Base-by-base conservation (phyloP, 1,140 invertebrate species). In the Heliconius himera region DNA sequence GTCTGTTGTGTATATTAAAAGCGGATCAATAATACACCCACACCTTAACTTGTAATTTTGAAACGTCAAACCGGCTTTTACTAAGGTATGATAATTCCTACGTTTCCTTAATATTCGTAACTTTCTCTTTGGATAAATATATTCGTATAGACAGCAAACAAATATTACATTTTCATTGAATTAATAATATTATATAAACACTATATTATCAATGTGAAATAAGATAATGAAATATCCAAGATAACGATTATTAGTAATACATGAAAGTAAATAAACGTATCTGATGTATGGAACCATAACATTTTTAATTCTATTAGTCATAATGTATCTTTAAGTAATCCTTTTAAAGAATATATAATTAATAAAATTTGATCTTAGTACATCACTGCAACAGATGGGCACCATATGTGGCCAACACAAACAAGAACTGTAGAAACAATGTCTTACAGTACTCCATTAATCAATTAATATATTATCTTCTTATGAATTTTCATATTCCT, bases 61-160 rank as follows among this genome's bases (percentile, higher is more conserved):
- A 16, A 66, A 66, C 60, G 60, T 66, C 60, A 66, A 66, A 66
- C 60, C 60, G 60, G 60, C 60, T 66, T 66, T 66, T 66, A 66
- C 22, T 13, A 66, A 66, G 60, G 60, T 66, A 66, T 66, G 60
- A 66, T 66, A 29, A 16, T 66, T 66, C 29, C 26, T 66, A 66
- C 13, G 60, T 66, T 66, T 66, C 60, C 60, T 13, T 26, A n/a
- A 26, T 29, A 29, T 29, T 66, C 3, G 60, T 66, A 66, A 66
- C 60, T 66, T 66, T 66, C 60, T 13, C 60, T 66, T 8, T 66
- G 1, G 0, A 66, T 66, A 13, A 29, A 66, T 29, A 26, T 29
- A 66, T 66, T 66, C 0, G 5, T 26, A 11, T 26, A 8, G 3
- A 29, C 3, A 66, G n/a, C 20, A 56, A 56, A 22, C 8, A 60